phyloP scores from a whole-genome alignment of 1,140 invertebrate genomes.

The Drosophila ambigua region DNA sequence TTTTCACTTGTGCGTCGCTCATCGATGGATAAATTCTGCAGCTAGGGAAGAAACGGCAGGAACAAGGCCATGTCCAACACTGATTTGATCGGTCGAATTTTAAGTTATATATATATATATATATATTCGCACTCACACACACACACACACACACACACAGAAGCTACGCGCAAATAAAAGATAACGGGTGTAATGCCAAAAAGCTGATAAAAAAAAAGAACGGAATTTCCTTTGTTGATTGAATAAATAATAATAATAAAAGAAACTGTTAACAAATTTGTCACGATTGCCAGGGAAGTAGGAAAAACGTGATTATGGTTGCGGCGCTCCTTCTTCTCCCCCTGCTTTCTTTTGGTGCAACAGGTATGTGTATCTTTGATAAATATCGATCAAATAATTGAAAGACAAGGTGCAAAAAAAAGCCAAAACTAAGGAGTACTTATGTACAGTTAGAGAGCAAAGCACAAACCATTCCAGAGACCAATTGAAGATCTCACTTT shows the following conservation, averaged over 20 bases:
- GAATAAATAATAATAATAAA: not conserved
- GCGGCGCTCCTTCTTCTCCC: too few species aligned
- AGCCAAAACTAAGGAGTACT: constrained; percentile 3
- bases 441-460: not conserved
- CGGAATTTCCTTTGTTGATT: not conserved
- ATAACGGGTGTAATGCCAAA: constrained; percentile 25
- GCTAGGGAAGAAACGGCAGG: too few species aligned
- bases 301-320: constrained; percentile 32
- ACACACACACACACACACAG: not conserved
- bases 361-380: constrained; percentile 40
- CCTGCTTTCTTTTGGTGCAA: constrained; percentile 27
- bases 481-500: constrained; percentile 73
- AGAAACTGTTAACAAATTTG: constrained; percentile 18
- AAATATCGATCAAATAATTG: constrained; percentile 13
- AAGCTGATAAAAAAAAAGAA: constrained; percentile 3
- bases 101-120: too few species aligned
- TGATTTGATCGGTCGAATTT: too few species aligned
- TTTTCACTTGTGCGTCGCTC: too few species aligned
- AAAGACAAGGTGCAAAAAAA: constrained; percentile 40
- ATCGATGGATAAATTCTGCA: too few species aligned
- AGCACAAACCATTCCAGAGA: constrained; percentile 32
- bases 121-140: too few species aligned
- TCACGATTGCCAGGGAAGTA: constrained; percentile 20
- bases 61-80: too few species aligned
- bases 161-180: not conserved